Percentiles rank a stretch among this genome's conserved stretches.
Conservation (phyloP, 1,140 invertebrate genomes). For the Cataglyphis hispanica region DNA sequence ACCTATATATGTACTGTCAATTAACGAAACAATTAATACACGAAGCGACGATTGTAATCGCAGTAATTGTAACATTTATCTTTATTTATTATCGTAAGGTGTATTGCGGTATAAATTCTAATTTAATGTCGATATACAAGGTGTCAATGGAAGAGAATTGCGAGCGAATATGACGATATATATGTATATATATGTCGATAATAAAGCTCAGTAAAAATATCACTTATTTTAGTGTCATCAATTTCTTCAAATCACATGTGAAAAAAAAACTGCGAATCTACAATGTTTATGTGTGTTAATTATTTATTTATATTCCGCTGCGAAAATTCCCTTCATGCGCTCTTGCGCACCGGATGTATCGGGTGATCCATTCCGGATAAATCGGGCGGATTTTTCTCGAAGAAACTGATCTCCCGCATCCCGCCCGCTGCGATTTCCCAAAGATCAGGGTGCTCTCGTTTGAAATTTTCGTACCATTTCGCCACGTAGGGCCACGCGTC, state of each 20-base stretch:
- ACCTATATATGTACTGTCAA: constrained; percentile 53
- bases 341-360: constrained; percentile 89
- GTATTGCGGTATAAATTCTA: constrained; percentile 7
- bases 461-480: constrained; percentile 91
- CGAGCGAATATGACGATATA: constrained; percentile 19
- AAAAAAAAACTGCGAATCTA: neutral
- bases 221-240: neutral
- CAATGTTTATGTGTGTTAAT: too few relatives aligned
- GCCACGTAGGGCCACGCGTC: constrained; percentile 85
- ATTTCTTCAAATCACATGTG: neutral
- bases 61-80: constrained; percentile 16
- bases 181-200: constrained; percentile 49
- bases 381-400: constrained; percentile 90
- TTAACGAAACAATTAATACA: constrained; percentile 42
- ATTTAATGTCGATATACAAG: constrained; percentile 3
- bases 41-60: neutral
- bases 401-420: constrained; percentile 89
- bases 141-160: constrained; percentile 23
- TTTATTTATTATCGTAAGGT: too few relatives aligned
- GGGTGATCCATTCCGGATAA: constrained; percentile 89
- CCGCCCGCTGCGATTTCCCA: constrained; percentile 90
- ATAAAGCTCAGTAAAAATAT: constrained; percentile 57
- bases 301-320: neutral
- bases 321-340: constrained; percentile 8
- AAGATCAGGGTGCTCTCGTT: constrained; percentile 89